Evolutionary conservation across 1,140 invertebrate species (phyloP), one percentile per base, ranked within the genome.

Genomic region (Agrypnia vestita): DNA sequence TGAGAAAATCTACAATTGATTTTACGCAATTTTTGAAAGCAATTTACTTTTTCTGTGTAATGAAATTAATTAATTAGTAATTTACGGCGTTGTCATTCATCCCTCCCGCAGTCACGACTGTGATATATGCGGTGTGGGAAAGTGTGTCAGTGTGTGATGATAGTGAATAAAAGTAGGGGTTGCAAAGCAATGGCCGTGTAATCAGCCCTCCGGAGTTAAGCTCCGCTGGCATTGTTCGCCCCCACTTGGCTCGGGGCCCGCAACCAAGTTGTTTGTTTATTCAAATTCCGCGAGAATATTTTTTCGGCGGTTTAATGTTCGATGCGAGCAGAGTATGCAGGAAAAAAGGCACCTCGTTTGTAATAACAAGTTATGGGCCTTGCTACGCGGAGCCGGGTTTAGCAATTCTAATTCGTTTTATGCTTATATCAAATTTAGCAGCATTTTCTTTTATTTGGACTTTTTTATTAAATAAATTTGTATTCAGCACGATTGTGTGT

Each of bases 341-440:
- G 67, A 47, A 71, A 71, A 71, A 71, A 71, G 67, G 46, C 67
- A 51, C 25, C 67, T 69, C 75, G 59, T 62, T 77, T 64, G 75
- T 77, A 77, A 77, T 77, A 77, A 67, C 75, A 77, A 77, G 75
- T 77, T 51, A 71, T 71, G 67, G 49, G 67, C 19, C 15, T 71
- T 71, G 25, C 47, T 53, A 15, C 6, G 15, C 19, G 46, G 67
- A 47, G 10, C 67, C 19, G 25, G 67, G 12, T 51, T 17, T 71
- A 35, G 49, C 67, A 51, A 71, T 19, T 10, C 7, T 4, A 46
- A 43, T 67, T 67, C 11, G 11, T 51, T 51, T 51, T 51, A 13
- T 51, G 49, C 13, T 13, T 49, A 8, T 49, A 49, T 19, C n/a
- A n/a, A n/a, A n/a, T 35, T 35, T 35, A 35, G 25, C 25, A 35